Conservation (phyloP, 2,888 invertebrate species). For the Tenthredo distinguenda region DNA sequence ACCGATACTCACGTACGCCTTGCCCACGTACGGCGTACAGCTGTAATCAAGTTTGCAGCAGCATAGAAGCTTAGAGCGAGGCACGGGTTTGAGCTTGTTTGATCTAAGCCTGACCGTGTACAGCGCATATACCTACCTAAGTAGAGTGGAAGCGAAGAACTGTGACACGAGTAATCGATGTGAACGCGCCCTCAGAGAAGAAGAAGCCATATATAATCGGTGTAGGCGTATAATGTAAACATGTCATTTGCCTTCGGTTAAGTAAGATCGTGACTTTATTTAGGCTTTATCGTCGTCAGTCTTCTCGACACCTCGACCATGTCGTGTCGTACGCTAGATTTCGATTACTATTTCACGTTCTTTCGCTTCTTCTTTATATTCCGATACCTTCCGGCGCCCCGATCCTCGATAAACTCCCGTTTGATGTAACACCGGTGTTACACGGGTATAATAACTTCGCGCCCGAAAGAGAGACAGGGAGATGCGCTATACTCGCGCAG, state of each 20-base stretch:
- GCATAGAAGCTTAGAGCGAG: not conserved
- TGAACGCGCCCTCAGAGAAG: slow-evolving; percentile 48
- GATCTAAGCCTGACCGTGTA: not conserved
- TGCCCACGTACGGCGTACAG: not conserved
- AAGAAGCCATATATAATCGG: slow-evolving; percentile 35
- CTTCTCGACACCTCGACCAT: not conserved
- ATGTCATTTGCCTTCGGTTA: slow-evolving; percentile 37
- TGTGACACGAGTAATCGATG: slow-evolving; percentile 50
- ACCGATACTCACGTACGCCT: too few relatives aligned
- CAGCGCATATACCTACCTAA: not conserved
- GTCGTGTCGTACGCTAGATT: too few relatives aligned
- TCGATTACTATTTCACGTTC: not conserved
- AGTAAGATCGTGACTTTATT: slow-evolving; percentile 38
- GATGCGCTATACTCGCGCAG: too few relatives aligned
- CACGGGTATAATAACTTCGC: too few relatives aligned
- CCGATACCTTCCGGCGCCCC: too few relatives aligned
- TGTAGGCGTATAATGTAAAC: slow-evolving; percentile 29
- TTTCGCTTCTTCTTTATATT: not conserved
- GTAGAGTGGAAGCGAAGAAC: slow-evolving; percentile 12
- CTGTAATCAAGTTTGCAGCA: slow-evolving; percentile 16
- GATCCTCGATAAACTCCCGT: too few relatives aligned
- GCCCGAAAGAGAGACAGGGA: too few relatives aligned
- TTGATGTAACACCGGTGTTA: too few relatives aligned
- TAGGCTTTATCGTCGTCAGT: slow-evolving; percentile 19
- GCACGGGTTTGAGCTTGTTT: slow-evolving; percentile 30